These are phyloP conservation scores for Wiebesia pumilae DNA, from an alignment of 1,140 invertebrate species.

Conservation along the genomic window DNA sequence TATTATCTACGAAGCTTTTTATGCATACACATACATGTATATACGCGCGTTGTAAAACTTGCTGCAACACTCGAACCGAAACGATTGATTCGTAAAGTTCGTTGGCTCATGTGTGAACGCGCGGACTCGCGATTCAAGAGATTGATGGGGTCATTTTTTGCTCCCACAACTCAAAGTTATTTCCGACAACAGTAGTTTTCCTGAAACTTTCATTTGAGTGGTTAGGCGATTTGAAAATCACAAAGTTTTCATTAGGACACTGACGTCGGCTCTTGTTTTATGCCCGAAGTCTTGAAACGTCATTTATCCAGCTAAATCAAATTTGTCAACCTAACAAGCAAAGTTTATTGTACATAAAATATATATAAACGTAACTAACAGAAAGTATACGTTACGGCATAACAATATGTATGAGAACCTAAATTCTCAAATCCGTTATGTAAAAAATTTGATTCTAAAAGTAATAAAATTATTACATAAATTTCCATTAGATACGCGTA, in stretches of 20 bases:
- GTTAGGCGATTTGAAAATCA: conserved; percentile 14
- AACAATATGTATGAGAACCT: too few relatives aligned
- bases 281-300: background rate
- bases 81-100: conserved; percentile 53
- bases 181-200: background rate
- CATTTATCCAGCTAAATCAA: background rate
- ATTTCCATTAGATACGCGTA: too few relatives aligned
- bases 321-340: background rate
- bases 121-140: background rate
- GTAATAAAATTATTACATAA: too few relatives aligned
- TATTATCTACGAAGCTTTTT: conserved; percentile 2
- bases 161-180: background rate
- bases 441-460: too few relatives aligned
- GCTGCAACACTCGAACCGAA: conserved; percentile 35
- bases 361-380: background rate
- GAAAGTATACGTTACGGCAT: background rate
- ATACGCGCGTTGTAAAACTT: conserved; percentile 9
- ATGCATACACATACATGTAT: background rate
- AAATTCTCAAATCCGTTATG: too few relatives aligned
- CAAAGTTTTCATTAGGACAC: conserved; percentile 29
- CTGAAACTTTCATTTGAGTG: background rate
- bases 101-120: conserved; percentile 25
- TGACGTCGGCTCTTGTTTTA: conserved; percentile 5
- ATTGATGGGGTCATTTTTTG: conserved; percentile 51
- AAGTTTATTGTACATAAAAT: conserved; percentile 8